Evolutionary conservation across 2,888 invertebrate genomes (phyloP).

Genomic region (Campopleginae sp.): DNA sequence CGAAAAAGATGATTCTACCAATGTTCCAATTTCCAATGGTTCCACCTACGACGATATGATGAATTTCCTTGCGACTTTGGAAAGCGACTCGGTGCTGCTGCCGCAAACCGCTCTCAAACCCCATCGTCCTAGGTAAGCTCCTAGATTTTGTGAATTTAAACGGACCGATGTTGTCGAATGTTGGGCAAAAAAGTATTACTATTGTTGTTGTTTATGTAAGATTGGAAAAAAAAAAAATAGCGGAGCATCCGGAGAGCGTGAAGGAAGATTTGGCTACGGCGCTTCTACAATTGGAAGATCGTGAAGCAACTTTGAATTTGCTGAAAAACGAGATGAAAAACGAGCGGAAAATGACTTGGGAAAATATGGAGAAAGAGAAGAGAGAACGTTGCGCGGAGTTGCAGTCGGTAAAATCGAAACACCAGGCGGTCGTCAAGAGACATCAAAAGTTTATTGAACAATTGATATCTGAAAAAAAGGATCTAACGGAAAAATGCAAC

Average conservation of each 20-base stretch:
- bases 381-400: constrained; percentile 84
- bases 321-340: constrained; percentile 81
- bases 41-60: constrained; percentile 80
- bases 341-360: constrained; percentile 82
- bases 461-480: constrained; percentile 92
- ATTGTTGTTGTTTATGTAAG: background rate
- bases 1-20: constrained; percentile 74
- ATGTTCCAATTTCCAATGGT: constrained; percentile 61
- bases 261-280: constrained; percentile 77
- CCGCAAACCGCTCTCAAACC: constrained; percentile 18
- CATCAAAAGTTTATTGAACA: constrained; percentile 94
- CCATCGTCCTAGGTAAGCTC: constrained; percentile 29
- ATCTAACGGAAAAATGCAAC: constrained; percentile 90
- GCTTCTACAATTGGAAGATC: constrained; percentile 77
- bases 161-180: background rate
- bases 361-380: constrained; percentile 83
- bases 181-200: background rate
- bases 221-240: constrained; percentile 17
- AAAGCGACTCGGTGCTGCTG: constrained; percentile 71
- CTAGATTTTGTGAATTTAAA: background rate
- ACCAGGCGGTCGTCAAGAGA: constrained; percentile 89
- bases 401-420: constrained; percentile 88
- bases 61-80: constrained; percentile 77
- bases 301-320: constrained; percentile 75
- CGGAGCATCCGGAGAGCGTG: constrained; percentile 62